Base-by-base conservation (phyloP, 2,888 invertebrate genomes). In the Rotaria socialis region DNA sequence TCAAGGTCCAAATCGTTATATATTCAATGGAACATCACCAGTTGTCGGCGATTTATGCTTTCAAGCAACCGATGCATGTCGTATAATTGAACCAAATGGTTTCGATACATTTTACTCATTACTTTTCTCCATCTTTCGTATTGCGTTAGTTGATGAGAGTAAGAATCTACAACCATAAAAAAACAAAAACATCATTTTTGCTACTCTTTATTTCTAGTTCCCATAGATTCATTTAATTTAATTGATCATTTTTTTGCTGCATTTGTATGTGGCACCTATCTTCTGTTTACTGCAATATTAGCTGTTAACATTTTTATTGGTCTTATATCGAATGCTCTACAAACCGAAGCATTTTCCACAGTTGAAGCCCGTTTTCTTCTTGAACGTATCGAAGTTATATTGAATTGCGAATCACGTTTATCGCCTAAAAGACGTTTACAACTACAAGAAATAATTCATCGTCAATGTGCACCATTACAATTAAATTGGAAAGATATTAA, bases 381-480 rank as follows among this genome's bases (percentile, higher is more conserved):
- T 47, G 80, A 80, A 80, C 80, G 80, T 80, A n/a, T 80, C 24
- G 80, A 80, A 47, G 80, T 80, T 43, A 80, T 80, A 10, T 80
- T 80, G 11, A 80, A 80, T 47, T 80, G 47, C 47, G 80, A 80
- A 80, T 80, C 47, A 47, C 80, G 80, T 43, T 47, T 80, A 80
- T 47, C 80, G 8, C n/a, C 4, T n/a, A 47, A 22, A 6, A 80
- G 14, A 24, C 80, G 80, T 80, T 80, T 80, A 47, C 80, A 80
- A 80, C n/a, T 80, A n/a, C 80, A 80, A 80, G 80, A 80, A 80
- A 47, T 80, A 2, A n/a, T 80, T 10, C 80, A 80, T 80, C 80
- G 80, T 8, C 80, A 80, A 80, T 80, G 80, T 80, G 43, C 80
- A 80, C 80, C 80, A 10, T 80, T 80, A n/a, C 80, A 80, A 80